Evolutionary conservation across 2,113 vertebrate genomes (phyloP).

Genomic region (Caretta caretta): DNA sequence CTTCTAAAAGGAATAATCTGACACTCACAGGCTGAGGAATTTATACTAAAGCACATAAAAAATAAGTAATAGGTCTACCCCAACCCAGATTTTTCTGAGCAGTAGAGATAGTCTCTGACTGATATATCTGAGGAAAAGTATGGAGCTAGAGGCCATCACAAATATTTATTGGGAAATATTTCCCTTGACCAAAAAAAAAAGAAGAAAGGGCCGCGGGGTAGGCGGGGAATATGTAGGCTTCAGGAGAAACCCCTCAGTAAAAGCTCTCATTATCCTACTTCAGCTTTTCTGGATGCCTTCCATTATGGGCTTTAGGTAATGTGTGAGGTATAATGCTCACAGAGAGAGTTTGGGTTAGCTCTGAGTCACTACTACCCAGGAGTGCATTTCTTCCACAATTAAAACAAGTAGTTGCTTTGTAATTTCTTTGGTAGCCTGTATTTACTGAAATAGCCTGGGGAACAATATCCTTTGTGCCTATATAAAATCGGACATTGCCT

Average conservation of each 20-base stretch:
- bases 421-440: neutral
- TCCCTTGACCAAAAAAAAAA: neutral
- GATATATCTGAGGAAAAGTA: neutral
- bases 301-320: neutral
- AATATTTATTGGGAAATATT: neutral
- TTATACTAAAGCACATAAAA: neutral
- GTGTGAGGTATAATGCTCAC: neutral
- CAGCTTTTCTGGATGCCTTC: neutral
- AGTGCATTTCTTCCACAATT: neutral
- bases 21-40: neutral
- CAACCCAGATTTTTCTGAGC: neutral
- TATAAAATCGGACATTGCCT: neutral
- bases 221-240: neutral
- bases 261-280: neutral
- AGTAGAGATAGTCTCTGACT: neutral
- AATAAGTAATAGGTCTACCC: neutral
- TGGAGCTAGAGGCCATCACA: neutral
- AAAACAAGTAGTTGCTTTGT: neutral
- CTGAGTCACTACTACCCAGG: neutral
- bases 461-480: neutral
- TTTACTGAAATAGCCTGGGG: neutral
- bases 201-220: rapidly evolving
- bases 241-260: neutral
- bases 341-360: neutral
- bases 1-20: neutral